phyloP scores from a whole-genome alignment of 2,797 vertebrate species.

The Rhabdomys pumilio region DNA sequence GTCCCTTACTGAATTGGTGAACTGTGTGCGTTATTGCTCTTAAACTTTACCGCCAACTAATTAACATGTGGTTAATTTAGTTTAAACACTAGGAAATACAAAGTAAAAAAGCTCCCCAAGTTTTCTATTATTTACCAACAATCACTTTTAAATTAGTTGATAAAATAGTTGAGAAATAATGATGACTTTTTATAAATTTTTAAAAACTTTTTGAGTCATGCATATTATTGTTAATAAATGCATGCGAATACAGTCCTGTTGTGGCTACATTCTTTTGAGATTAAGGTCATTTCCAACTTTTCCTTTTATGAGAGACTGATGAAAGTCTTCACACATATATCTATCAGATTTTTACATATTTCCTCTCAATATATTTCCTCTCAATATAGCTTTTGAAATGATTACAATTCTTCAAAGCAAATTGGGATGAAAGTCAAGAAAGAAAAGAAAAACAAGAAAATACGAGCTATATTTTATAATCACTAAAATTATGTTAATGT shows the following conservation, averaged over 20 bases:
- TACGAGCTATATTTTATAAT: constrained; percentile 39
- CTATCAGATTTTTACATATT: constrained; percentile 13
- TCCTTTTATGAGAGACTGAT: neutral
- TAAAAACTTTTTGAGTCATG: neutral
- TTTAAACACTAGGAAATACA: constrained; percentile 43
- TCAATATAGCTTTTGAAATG: constrained; percentile 50
- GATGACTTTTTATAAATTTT: neutral
- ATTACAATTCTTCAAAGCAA: constrained; percentile 40
- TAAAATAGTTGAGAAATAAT: neutral
- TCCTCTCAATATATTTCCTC: constrained; percentile 28
- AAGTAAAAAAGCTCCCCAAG: neutral
- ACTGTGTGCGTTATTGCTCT: neutral
- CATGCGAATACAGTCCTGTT: neutral
- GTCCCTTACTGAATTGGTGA: constrained; percentile 32
- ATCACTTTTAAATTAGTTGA: constrained; percentile 12
- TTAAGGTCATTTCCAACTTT: constrained; percentile 5
- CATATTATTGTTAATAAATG: neutral
- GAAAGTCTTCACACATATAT: neutral
- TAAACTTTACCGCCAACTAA: neutral
- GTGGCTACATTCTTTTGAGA: neutral
- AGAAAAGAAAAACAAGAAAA: constrained; percentile 39
- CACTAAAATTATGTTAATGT: constrained; percentile 54
- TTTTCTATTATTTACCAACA: constrained; percentile 2
- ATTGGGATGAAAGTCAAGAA: constrained; percentile 5
- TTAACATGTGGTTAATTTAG: neutral